These are phyloP conservation scores for Eupithecia tripunctaria DNA, from an alignment of 2,888 invertebrate genomes.

Conservation along the genomic window DNA sequence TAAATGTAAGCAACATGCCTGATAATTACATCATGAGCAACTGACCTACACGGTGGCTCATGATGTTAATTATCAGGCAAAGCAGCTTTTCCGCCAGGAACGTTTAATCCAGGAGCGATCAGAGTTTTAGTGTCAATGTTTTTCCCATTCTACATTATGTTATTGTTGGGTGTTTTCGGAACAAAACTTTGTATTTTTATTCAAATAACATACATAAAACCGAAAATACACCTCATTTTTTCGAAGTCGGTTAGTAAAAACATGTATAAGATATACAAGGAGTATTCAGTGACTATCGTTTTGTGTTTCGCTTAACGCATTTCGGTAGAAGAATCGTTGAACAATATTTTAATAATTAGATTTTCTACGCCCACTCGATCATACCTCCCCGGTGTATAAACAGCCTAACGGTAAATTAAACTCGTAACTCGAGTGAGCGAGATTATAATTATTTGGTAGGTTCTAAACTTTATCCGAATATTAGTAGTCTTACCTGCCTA, in stretches of 20 bases:
- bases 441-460: not conserved
- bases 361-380: not conserved
- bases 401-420: slow-evolving; percentile 24
- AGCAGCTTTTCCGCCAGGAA: not conserved
- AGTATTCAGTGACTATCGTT: not conserved
- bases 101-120: not conserved
- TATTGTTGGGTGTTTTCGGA: too few relatives aligned
- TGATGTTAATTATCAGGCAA: too few relatives aligned
- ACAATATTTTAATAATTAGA: not conserved
- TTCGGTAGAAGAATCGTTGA: not conserved
- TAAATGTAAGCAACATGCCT: slow-evolving; percentile 40
- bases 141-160: too few relatives aligned
- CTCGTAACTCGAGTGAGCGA: not conserved
- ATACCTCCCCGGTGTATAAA: not conserved
- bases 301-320: not conserved
- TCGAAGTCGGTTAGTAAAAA: too few relatives aligned
- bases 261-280: too few relatives aligned
- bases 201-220: too few relatives aligned
- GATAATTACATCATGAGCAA: slow-evolving; percentile 27
- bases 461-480: not conserved
- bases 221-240: too few relatives aligned
- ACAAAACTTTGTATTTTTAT: too few relatives aligned
- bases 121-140: not conserved
- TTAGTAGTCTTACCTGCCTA: not conserved
- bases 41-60: too few relatives aligned